These are phyloP conservation scores for Triops cancriformis DNA, from an alignment of 1,140 invertebrate genomes.

Conservation along the genomic window DNA sequence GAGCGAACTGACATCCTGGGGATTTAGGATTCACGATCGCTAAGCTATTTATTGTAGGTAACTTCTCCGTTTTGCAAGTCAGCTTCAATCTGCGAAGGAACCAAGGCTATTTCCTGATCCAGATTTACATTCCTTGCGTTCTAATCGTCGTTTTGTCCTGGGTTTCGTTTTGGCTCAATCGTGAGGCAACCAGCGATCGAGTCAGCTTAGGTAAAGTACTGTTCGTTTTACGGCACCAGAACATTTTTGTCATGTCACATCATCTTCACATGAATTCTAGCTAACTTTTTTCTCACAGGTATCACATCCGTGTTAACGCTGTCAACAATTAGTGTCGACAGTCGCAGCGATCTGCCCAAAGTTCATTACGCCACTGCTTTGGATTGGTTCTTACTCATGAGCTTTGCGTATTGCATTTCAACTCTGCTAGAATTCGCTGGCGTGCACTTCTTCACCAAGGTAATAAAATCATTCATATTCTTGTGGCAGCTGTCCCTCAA, in stretches of 20 bases:
- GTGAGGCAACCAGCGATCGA: slow-evolving; percentile 83
- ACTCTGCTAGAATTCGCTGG: slow-evolving; percentile 71
- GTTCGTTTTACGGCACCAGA: slow-evolving; percentile 17
- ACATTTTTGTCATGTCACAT: not conserved
- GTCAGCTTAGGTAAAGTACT: slow-evolving; percentile 61
- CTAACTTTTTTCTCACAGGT: slow-evolving; percentile 43
- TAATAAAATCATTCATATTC: slow-evolving; percentile 69
- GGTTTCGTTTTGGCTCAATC: slow-evolving; percentile 95
- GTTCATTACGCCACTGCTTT: slow-evolving; percentile 78
- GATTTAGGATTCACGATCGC: slow-evolving; percentile 19
- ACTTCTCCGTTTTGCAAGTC: slow-evolving; percentile 68
- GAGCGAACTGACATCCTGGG: not conserved
- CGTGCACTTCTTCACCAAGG: slow-evolving; percentile 84
- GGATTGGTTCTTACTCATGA: slow-evolving; percentile 78
- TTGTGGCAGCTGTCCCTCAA: slow-evolving; percentile 49
- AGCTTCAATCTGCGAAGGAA: slow-evolving; percentile 82
- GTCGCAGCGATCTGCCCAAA: slow-evolving; percentile 73
- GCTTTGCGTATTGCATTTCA: slow-evolving; percentile 77
- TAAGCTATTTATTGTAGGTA: slow-evolving; percentile 42
- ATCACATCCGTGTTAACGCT: slow-evolving; percentile 80
- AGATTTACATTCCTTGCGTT: slow-evolving; percentile 89
- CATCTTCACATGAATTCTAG: not conserved
- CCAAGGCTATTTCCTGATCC: slow-evolving; percentile 85
- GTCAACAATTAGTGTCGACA: slow-evolving; percentile 78
- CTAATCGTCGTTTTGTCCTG: slow-evolving; percentile 89